A percentile compares a stretch with the other conserved stretches of the same genome.
phyloP scores from a whole-genome alignment of 1,140 invertebrate species.

The Heliconius hermathena region DNA sequence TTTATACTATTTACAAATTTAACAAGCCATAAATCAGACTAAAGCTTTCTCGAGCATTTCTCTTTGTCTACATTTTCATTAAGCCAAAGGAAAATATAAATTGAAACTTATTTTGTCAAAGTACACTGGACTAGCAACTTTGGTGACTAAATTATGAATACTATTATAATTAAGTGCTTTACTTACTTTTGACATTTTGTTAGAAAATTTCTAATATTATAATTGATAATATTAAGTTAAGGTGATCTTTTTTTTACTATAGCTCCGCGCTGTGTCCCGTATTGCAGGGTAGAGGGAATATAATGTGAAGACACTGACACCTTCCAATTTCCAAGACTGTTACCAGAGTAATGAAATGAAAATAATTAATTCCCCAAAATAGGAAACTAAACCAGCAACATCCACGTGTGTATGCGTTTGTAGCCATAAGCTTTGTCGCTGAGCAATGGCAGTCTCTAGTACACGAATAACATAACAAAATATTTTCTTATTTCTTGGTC shows the following conservation, averaged over 20 bases:
- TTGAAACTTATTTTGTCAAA: conserved; percentile 4
- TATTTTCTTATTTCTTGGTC: background rate
- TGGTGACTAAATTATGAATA: background rate
- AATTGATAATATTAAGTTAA: too few species aligned
- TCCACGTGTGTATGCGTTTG: too few species aligned
- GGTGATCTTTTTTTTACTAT: too few species aligned
- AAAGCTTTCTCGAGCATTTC: background rate
- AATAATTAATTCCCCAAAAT: too few species aligned
- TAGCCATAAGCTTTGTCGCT: too few species aligned
- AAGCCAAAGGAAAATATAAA: background rate
- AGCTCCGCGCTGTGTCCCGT: too few species aligned
- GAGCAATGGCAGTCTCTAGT: too few species aligned
- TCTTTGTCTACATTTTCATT: background rate
- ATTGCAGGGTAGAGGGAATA: too few species aligned
- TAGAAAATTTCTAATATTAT: background rate
- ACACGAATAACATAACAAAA: background rate
- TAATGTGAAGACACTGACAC: too few species aligned
- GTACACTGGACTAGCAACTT: background rate
- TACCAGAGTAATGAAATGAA: too few species aligned
- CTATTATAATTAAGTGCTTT: background rate
- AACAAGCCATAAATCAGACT: conserved; percentile 17
- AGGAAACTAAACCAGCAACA: too few species aligned
- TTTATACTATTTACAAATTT: conserved; percentile 21
- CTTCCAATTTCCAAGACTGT: too few species aligned
- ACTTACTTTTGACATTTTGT: background rate